Conservation (phyloP, 1,140 invertebrate species). For the Sitobion miscanthi region DNA sequence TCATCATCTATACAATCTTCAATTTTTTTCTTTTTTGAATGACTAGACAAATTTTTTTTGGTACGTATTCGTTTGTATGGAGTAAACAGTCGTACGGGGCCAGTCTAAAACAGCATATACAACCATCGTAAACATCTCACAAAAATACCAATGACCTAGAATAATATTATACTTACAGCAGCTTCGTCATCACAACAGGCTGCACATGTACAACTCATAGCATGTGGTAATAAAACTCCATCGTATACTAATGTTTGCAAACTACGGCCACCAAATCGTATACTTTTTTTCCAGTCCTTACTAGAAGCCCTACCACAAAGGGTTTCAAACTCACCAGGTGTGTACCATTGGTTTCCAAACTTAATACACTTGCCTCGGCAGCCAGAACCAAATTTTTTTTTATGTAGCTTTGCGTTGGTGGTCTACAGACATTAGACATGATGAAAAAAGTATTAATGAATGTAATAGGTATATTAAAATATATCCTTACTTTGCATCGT, state of each 20-base stretch:
- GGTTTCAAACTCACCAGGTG: slow-evolving; percentile 92
- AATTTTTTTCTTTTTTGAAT: slow-evolving; percentile 58
- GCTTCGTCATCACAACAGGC: slow-evolving; percentile 92
- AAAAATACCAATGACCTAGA: background rate
- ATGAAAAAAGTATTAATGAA: no score
- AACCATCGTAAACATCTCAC: background rate
- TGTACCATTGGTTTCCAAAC: slow-evolving; percentile 83
- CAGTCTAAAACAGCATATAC: slow-evolving; percentile 69
- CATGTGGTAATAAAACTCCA: slow-evolving; percentile 88
- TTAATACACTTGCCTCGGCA: slow-evolving; percentile 89
- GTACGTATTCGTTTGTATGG: slow-evolving; percentile 78
- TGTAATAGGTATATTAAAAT: background rate
- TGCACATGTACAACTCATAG: slow-evolving; percentile 92
- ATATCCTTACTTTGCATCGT: slow-evolving; percentile 65
- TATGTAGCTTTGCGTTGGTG: slow-evolving; percentile 88
- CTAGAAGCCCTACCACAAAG: slow-evolving; percentile 88
- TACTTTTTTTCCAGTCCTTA: slow-evolving; percentile 95
- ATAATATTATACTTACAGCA: slow-evolving; percentile 69
- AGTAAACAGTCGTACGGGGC: slow-evolving; percentile 87
- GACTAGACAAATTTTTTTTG: slow-evolving; percentile 70
- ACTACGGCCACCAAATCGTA: slow-evolving; percentile 86
- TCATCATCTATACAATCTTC: slow-evolving; percentile 58
- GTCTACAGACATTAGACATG: slow-evolving; percentile 66
- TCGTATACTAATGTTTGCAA: slow-evolving; percentile 91
- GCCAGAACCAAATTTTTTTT: slow-evolving; percentile 85